Percentiles rank a stretch among this genome's conserved stretches.
Evolutionary conservation across 2,797 vertebrate species (phyloP).

Genomic region (Eleutherodactylus coqui): DNA sequence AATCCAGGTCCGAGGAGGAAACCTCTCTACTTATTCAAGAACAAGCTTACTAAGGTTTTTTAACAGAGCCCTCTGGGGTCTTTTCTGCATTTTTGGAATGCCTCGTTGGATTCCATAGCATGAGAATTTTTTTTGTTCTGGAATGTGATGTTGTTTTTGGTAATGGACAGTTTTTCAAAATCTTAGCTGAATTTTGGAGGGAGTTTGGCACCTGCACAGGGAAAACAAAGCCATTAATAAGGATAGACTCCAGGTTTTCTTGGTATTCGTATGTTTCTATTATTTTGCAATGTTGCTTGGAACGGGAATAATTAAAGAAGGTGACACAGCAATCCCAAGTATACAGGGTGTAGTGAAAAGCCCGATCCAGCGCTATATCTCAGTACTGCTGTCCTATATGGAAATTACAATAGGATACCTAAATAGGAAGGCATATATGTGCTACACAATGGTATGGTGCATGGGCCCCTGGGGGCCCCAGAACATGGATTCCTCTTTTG

Average conservation of each 20-base stretch:
- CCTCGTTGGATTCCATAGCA: not conserved
- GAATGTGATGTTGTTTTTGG: slow-evolving; percentile 24
- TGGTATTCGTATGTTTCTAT: too few relatives aligned
- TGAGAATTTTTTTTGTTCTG: not conserved
- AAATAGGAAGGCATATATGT: too few relatives aligned
- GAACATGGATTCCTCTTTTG: too few relatives aligned
- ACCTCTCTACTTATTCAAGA: not conserved
- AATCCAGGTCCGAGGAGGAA: slow-evolving; percentile 11
- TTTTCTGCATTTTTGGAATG: slow-evolving; percentile 37
- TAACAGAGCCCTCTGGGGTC: slow-evolving; percentile 14
- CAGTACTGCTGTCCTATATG: too few relatives aligned
- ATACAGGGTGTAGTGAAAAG: too few relatives aligned
- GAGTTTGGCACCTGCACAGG: not conserved
- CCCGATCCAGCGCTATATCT: too few relatives aligned
- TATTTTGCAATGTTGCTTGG: too few relatives aligned
- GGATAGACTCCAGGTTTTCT: too few relatives aligned
- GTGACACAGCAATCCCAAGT: not conserved
- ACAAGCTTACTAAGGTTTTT: not conserved
- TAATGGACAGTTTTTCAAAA: not conserved
- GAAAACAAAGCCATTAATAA: not conserved
- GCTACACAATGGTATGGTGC: too few relatives aligned
- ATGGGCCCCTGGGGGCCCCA: too few relatives aligned
- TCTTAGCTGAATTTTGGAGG: not conserved
- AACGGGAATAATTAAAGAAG: not conserved
- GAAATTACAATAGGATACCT: too few relatives aligned